phyloP scores from a whole-genome alignment of 2,113 vertebrate genomes.

The Falco punctatus region DNA sequence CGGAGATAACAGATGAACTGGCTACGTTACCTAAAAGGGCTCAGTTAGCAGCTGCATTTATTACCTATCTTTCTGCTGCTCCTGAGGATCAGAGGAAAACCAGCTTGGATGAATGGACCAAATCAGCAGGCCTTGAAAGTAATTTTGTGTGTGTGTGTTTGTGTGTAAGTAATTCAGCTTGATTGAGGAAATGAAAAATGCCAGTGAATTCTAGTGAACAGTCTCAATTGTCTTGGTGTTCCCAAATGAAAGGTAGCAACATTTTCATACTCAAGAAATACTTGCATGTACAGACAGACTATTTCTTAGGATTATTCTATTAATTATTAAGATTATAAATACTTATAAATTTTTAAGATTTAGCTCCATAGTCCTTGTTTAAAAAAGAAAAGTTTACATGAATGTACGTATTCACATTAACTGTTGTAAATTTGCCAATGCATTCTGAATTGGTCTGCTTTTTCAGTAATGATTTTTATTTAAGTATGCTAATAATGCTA shows the following conservation, averaged over 20 bases:
- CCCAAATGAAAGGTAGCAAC: not conserved
- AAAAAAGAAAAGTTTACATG: not conserved
- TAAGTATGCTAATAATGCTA: not conserved
- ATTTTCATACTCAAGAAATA: not conserved
- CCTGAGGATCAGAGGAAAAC: conserved; percentile 87
- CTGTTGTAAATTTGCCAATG: not conserved
- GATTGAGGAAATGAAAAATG: not conserved
- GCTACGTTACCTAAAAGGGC: conserved; percentile 88
- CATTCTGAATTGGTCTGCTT: not conserved
- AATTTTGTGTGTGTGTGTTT: conserved; percentile 12
- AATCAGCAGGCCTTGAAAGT: conserved; percentile 88
- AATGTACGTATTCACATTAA: not conserved
- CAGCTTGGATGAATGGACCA: conserved; percentile 90
- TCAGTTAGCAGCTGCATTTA: conserved; percentile 93
- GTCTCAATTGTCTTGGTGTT: not conserved
- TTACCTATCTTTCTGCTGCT: conserved; percentile 94
- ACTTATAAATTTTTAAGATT: not conserved
- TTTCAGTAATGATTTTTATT: not conserved
- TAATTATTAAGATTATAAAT: not conserved
- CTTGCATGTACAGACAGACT: not conserved
- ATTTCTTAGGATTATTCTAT: not conserved
- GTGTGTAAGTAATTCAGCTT: not conserved
- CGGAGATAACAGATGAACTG: conserved; percentile 91
- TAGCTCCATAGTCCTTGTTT: not conserved
- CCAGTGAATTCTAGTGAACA: not conserved